Base-by-base conservation (phyloP, 2,888 invertebrate genomes). In the Zygogramma bicolorata region DNA sequence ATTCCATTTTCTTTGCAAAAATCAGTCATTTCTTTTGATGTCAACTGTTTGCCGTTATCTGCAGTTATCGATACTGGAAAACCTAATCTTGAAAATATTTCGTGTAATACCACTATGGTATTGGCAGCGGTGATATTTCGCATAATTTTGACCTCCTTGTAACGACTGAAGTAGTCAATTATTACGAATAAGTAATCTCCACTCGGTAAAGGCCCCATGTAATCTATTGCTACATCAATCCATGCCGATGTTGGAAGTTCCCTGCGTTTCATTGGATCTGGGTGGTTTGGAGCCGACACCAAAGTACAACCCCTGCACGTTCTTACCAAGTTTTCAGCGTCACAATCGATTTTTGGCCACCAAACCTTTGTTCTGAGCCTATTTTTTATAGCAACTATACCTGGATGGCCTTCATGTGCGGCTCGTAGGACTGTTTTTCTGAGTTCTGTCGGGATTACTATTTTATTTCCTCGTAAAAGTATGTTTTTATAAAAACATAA, bases 401-500 rank as follows among this genome's bases (percentile, higher is more conserved):
- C n/a, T n/a, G n/a, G n/a, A n/a, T n/a, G 85, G 71, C 85, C 83
- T 71, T 83, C 78, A 73, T 83, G 83, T 3, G 81, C 81, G 38
- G 80, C 67, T 31, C 71, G 61, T 49, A 84, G 61, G 7, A 81
- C 76, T 58, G 62, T n/a, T 42, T 66, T 25, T 57, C 77, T 46
- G 20, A 81, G 63, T 31, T 65, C 49, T 31, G 15, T 46, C 10
- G 80, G 81, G 7, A 81, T n/a, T n/a, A n/a, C n/a, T n/a, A n/a
- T n/a, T n/a, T n/a, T n/a, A n/a, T n/a, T n/a, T n/a, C n/a, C n/a
- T 72, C 79, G 59, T 8, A 79, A 38, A 10, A 80, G 15, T 20
- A 79, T 76, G 15, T 76, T 70, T 0, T 74, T 80, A 22, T 79
- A 66, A 18, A 82, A 81, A 70, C 82, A 84, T 0, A 84, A 60